Evolutionary conservation across 2,113 vertebrate species (phyloP).

Genomic region (Gnathonemus longibarbis): DNA sequence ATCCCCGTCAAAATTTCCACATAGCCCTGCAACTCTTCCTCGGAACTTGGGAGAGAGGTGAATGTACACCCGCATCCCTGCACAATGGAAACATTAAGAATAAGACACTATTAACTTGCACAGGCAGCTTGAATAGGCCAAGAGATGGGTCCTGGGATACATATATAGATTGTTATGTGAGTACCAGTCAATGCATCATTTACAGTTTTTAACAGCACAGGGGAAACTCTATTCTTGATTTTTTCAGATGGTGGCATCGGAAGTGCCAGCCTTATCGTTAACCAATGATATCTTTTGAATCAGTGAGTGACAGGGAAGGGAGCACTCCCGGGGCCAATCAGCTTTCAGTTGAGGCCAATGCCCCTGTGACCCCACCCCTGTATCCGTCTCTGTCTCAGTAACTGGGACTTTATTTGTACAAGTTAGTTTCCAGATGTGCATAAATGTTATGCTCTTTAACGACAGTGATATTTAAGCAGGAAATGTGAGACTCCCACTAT

Average conservation of each 20-base stretch:
- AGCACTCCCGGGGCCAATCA: not conserved
- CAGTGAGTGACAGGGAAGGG: not conserved
- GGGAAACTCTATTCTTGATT: not conserved
- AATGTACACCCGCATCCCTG: constrained; percentile 81
- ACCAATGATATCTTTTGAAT: not conserved
- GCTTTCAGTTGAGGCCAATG: not conserved
- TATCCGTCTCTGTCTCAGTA: not conserved
- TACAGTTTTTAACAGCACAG: not conserved
- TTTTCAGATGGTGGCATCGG: not conserved
- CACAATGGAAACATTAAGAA: not conserved
- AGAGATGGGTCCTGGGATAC: not conserved
- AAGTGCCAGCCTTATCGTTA: not conserved
- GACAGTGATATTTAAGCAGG: not conserved
- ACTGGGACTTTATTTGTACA: not conserved
- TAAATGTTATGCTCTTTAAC: not conserved
- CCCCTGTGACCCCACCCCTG: not conserved
- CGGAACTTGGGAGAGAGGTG: constrained; percentile 63
- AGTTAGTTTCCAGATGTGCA: not conserved
- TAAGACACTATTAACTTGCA: not conserved
- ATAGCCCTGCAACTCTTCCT: constrained; percentile 71
- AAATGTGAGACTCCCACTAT: not conserved
- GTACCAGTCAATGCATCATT: not conserved
- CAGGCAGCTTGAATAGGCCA: not conserved
- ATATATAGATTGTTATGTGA: not conserved
- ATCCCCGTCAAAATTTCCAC: constrained; percentile 83